Evolutionary conservation across 1,140 invertebrate genomes (phyloP).

Genomic region (Trigoniulus corallinus): DNA sequence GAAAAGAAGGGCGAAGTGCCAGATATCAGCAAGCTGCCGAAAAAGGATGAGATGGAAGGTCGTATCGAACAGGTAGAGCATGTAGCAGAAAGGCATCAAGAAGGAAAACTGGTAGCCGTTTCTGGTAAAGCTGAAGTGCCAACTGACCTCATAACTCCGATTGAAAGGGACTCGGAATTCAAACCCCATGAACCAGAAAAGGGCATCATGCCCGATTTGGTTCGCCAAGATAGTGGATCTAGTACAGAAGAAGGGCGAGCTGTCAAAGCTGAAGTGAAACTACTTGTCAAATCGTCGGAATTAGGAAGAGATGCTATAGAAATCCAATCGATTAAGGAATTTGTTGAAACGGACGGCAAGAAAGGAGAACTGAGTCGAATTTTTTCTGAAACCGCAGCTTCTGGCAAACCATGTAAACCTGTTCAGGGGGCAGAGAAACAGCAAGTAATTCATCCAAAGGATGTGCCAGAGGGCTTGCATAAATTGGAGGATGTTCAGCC

Average conservation of each 20-base stretch:
- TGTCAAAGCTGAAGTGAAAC: conserved; percentile 32
- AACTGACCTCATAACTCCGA: too few species aligned
- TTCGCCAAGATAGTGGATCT: not conserved
- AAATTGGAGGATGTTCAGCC: not conserved
- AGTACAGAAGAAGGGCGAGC: conserved; percentile 6
- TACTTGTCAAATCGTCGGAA: conserved; percentile 32
- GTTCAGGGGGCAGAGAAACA: not conserved
- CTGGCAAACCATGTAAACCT: conserved; percentile 8
- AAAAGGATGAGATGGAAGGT: not conserved
- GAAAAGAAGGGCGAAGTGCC: not conserved
- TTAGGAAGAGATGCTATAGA: conserved; percentile 33
- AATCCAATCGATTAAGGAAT: conserved; percentile 32
- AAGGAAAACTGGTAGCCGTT: not conserved
- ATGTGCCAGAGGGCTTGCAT: not conserved
- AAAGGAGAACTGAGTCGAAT: conserved; percentile 9
- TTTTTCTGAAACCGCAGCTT: conserved; percentile 6
- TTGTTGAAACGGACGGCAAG: conserved; percentile 20
- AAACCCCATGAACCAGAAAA: too few species aligned
- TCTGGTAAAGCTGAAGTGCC: not conserved
- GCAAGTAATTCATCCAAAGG: not conserved
- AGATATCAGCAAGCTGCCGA: not conserved
- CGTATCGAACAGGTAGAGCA: not conserved
- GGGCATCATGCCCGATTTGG: too few species aligned
- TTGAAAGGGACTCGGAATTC: too few species aligned
- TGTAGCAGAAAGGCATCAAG: not conserved